Percentiles rank a stretch among this genome's conserved stretches.
Conservation (phyloP, 2,888 invertebrate species). For the Euspilapteryx auroguttella region DNA sequence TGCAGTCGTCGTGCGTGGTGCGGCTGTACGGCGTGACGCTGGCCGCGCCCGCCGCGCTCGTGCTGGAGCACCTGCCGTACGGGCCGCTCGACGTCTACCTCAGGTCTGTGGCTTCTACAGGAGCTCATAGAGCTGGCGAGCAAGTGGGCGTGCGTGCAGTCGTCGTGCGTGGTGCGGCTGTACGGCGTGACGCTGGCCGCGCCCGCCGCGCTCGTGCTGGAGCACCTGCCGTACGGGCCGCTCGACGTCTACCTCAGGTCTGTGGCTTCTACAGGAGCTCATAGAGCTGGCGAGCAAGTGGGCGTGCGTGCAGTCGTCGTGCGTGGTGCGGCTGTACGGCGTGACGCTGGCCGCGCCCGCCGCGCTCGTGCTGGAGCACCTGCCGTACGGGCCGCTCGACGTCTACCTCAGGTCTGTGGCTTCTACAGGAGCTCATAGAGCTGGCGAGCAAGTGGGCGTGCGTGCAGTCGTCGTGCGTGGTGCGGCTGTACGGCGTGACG, state of each 20-base stretch:
- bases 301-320: too few species aligned
- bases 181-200: conserved; percentile 77
- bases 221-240: conserved; percentile 77
- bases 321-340: too few species aligned
- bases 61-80: conserved; percentile 77
- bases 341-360: too few species aligned
- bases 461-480: too few species aligned
- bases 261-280: too few species aligned
- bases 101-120: conserved; percentile 47
- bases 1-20: conserved; percentile 76
- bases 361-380: too few species aligned
- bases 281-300: too few species aligned
- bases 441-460: too few species aligned
- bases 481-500: too few species aligned
- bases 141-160: conserved; percentile 78
- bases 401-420: too few species aligned
- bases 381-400: too few species aligned
- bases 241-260: conserved; percentile 71
- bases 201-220: conserved; percentile 80
- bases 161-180: conserved; percentile 74
- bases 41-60: conserved; percentile 76
- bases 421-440: too few species aligned
- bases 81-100: conserved; percentile 79
- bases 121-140: conserved; percentile 78
- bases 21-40: conserved; percentile 78